Evolutionary conservation across 2,797 vertebrate species (phyloP).

Genomic region (Buphagus erythrorhynchus): DNA sequence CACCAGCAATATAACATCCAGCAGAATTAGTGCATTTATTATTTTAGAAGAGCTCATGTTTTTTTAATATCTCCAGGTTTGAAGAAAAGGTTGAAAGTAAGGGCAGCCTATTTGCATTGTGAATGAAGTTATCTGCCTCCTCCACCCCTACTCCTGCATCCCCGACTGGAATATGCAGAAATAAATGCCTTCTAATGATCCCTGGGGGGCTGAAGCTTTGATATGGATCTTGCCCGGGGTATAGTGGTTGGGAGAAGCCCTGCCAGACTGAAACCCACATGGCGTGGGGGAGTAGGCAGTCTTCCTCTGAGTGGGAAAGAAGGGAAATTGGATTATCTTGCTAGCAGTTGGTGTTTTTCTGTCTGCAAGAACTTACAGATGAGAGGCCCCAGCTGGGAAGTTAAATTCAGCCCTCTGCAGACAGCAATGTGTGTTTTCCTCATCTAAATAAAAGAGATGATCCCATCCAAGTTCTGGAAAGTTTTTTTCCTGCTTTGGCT

Average conservation of each 20-base stretch:
- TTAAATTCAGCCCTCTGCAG: constrained; percentile 45
- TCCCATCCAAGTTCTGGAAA: background rate
- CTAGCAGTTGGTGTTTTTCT: constrained; percentile 73
- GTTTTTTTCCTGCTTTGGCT: background rate
- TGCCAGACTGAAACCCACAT: constrained; percentile 67
- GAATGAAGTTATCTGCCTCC: constrained; percentile 73
- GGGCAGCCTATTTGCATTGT: constrained; percentile 75
- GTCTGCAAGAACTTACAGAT: constrained; percentile 39
- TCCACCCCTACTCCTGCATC: background rate
- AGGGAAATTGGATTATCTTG: constrained; percentile 79
- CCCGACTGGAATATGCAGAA: constrained; percentile 74
- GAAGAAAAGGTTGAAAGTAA: constrained; percentile 75
- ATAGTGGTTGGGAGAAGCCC: constrained; percentile 31
- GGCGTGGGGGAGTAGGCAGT: constrained; percentile 25
- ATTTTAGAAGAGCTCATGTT: constrained; percentile 69
- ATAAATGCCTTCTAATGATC: constrained; percentile 81
- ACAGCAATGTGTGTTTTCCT: background rate
- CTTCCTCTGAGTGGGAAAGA: constrained; percentile 33
- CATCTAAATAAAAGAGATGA: background rate
- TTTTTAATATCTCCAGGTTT: constrained; percentile 74
- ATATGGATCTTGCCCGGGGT: constrained; percentile 73
- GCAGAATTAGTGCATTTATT: constrained; percentile 45
- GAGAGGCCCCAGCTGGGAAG: constrained; percentile 47
- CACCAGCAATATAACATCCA: background rate
- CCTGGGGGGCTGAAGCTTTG: constrained; percentile 75